These are phyloP conservation scores for Phrynocephalus versicolor DNA, from an alignment of 2,113 vertebrate genomes.

Conservation along the genomic window DNA sequence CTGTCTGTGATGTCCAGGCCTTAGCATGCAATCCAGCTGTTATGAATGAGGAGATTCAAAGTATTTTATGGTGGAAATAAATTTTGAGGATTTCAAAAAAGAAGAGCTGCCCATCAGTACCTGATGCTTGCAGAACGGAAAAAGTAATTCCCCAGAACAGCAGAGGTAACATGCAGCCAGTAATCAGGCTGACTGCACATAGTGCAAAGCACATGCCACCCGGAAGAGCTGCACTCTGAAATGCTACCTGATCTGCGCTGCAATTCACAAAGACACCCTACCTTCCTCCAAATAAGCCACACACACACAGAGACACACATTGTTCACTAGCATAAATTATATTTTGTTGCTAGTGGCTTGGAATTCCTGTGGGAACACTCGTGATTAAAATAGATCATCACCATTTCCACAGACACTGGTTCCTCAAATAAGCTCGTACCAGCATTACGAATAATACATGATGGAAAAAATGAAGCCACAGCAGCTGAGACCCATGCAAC, in stretches of 20 bases:
- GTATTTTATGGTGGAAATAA: slow-evolving; percentile 68
- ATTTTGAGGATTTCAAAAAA: slow-evolving; percentile 71
- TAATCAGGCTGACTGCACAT: slow-evolving; percentile 35
- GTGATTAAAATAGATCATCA: slow-evolving; percentile 70
- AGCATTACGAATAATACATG: slow-evolving; percentile 73
- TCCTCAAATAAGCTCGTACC: slow-evolving; percentile 67
- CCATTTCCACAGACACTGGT: slow-evolving; percentile 70
- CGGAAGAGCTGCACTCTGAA: slow-evolving; percentile 48
- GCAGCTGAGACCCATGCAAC: slow-evolving; percentile 72
- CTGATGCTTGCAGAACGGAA: slow-evolving; percentile 52
- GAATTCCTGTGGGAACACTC: slow-evolving; percentile 69
- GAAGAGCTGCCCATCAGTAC: slow-evolving; percentile 61
- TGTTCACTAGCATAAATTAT: slow-evolving; percentile 50
- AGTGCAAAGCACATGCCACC: slow-evolving; percentile 37
- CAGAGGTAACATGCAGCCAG: background rate
- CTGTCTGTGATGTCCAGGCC: slow-evolving; percentile 58
- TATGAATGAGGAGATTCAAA: slow-evolving; percentile 56
- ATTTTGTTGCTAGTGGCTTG: slow-evolving; percentile 50
- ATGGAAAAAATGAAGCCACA: slow-evolving; percentile 72
- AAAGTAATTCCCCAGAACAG: slow-evolving; percentile 63
- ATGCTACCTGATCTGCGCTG: slow-evolving; percentile 55
- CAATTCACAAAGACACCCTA: slow-evolving; percentile 48
- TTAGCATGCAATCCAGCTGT: slow-evolving; percentile 62
- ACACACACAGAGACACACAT: too few species aligned
- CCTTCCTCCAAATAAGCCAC: background rate